Evolutionary conservation across 2,113 vertebrate species (phyloP), one percentile per base, ranked within the genome.

Genomic region (Oxyruncus cristatus): DNA sequence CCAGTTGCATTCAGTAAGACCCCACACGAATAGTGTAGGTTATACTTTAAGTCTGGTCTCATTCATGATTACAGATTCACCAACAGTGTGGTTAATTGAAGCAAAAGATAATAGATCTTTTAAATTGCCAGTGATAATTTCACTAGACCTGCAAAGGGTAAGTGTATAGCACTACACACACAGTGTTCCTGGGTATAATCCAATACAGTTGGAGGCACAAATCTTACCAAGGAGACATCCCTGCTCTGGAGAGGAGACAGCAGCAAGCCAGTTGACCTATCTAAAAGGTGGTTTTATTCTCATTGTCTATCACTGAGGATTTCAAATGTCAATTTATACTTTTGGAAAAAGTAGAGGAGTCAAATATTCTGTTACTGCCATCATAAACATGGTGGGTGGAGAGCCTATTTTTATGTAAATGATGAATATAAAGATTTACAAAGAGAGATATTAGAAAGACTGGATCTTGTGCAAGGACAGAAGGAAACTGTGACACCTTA

Each of bases 1-100:
- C 6, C 41, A 39, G 14, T 44, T 46, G 22, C 0, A 0, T 15
- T 61, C 14, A 9, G 2, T 33, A 61, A 24, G 18, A 33, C 10
- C 7, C 6, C 12, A 26, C 21, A 24, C 23, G 14, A 11, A 68
- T 49, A 23, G 5, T 37, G 9, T 39, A 8, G 9, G 11, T 37
- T 70, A 28, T 27, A 37, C 12, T 33, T 0, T 8, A 52, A 18
- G 14, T 27, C 32, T 23, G 14, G 8, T 52, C 14, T 33, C 46
- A 39, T 61, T 68, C 3, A 14, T 4, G 7, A 26, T 42, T 67
- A 44, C 5, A 68, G 58, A 76, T 59, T 77, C 33, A 77, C 9
- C 35, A 52, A 33, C 9, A 15, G 39, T 33, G 14, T 3, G 13
- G 35, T 52, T 52, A 28, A 61, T 5, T 44, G 11, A 8, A 77